Evolutionary conservation across 2,888 invertebrate genomes (phyloP), one percentile per base, ranked within the genome.

Genomic region (Agrotis segetum): DNA sequence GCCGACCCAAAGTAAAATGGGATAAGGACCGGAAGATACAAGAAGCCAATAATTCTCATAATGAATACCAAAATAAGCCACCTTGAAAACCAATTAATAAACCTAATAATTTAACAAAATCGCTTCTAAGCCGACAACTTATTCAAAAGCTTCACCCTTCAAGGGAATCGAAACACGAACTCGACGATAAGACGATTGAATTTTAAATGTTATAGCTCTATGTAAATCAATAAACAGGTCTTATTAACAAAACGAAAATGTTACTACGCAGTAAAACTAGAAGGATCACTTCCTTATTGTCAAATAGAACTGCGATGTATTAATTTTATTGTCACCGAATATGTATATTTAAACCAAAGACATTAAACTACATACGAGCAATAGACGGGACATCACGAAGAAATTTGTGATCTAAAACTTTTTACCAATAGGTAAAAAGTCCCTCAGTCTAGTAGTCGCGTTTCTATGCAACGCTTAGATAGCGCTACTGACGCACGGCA

Each of bases 181-280:
- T 3, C 50, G 55, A 52, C 64, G 63, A 68, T 75, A 59, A 55
- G 34, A 46, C 58, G 21, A 71, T 79, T 78, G 76, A 80, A 80
- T 77, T 82, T 76, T 40, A 85, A 84, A 82, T 81, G 50, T 64
- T 77, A 74, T 62, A 55, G 65, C 44, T 40, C 40, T 76, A 77
- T 73, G 72, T 73, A 53, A 81, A 82, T 85, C 52, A 59, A 62
- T 62, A 55, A 83, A 84, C 80, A 53, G 71, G 84, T 84, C 59
- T 68, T 65, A 72, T 77, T 66, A 76, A 77, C 72, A 34, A 67
- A 78, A 77, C 64, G 53, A 79, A 79, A 79, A 85, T 81, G 81
- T 82, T 84, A 82, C 81, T 80, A 74, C 86, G 84, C 82, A 85
- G 67, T 73, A 69, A 67, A 75, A 76, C 70, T 60, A 70, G 58